Conservation (phyloP, 2,888 invertebrate species). For the Schizaphis graminum region DNA sequence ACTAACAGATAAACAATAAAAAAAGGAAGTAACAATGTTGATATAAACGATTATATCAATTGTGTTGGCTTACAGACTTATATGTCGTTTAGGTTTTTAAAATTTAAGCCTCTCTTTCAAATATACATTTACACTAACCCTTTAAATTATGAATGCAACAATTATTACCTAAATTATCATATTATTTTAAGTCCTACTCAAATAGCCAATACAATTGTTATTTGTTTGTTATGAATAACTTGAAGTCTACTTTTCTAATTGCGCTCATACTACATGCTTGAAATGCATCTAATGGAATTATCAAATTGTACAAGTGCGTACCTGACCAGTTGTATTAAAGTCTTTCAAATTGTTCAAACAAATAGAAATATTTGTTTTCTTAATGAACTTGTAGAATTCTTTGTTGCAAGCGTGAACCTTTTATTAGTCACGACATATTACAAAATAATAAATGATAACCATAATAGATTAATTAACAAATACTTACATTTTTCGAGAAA, state of each 20-base stretch:
- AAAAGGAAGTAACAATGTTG: neutral
- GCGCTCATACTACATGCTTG: slow-evolving; percentile 45
- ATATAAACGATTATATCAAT: neutral
- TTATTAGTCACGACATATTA: slow-evolving; percentile 44
- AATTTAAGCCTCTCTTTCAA: neutral
- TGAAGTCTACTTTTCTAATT: slow-evolving; percentile 29
- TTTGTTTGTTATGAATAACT: slow-evolving; percentile 4
- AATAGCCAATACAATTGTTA: neutral
- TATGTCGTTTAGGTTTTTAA: neutral
- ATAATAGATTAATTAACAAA: neutral
- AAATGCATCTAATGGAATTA: slow-evolving; percentile 41
- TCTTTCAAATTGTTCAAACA: slow-evolving; percentile 61
- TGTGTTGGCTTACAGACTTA: neutral
- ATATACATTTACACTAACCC: neutral
- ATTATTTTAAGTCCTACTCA: neutral
- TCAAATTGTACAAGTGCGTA: slow-evolving; percentile 54
- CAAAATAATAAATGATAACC: neutral
- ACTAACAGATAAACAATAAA: neutral
- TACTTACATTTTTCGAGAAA: slow-evolving; percentile 56
- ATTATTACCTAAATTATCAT: neutral
- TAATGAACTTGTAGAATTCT: slow-evolving; percentile 62
- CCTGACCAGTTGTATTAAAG: slow-evolving; percentile 57
- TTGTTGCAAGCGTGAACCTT: slow-evolving; percentile 62
- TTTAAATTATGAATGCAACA: neutral
- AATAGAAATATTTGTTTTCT: slow-evolving; percentile 57